phyloP scores from a whole-genome alignment of 2,113 vertebrate species.

The Dicaeum eximium region DNA sequence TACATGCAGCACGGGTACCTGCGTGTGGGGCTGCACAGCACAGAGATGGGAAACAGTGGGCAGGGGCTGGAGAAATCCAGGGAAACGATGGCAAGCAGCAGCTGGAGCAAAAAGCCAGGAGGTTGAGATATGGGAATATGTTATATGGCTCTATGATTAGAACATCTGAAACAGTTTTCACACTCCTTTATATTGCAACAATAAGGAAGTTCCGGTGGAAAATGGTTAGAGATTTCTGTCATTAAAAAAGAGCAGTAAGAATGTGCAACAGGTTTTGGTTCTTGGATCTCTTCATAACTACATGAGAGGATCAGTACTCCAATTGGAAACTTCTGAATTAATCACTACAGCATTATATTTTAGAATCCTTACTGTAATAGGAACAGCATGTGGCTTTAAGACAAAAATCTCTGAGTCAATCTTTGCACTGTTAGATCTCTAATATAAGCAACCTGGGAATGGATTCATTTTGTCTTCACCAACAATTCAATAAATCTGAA shows the following conservation, averaged over 20 bases:
- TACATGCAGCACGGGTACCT: accelerated
- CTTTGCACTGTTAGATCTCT: neutral
- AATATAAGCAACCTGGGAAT: neutral
- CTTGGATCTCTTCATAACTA: neutral
- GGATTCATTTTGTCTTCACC: neutral
- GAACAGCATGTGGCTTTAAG: neutral
- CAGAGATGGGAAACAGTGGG: neutral
- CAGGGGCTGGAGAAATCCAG: neutral
- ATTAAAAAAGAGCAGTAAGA: neutral
- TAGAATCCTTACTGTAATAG: neutral
- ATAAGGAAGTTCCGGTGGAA: neutral
- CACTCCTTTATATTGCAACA: neutral
- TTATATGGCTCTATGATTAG: neutral
- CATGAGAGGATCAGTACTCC: neutral
- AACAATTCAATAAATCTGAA: neutral
- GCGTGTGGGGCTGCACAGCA: neutral
- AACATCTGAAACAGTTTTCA: neutral
- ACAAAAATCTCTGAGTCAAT: neutral
- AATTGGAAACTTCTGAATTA: neutral
- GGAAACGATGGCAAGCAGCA: neutral
- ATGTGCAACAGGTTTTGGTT: neutral
- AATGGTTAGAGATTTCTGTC: neutral
- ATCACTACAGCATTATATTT: neutral
- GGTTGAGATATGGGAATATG: neutral
- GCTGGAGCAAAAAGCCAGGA: neutral